A percentile compares a stretch with the other conserved stretches of the same genome.
phyloP scores from a whole-genome alignment of 1,140 invertebrate species.

The Lithobius niger region DNA sequence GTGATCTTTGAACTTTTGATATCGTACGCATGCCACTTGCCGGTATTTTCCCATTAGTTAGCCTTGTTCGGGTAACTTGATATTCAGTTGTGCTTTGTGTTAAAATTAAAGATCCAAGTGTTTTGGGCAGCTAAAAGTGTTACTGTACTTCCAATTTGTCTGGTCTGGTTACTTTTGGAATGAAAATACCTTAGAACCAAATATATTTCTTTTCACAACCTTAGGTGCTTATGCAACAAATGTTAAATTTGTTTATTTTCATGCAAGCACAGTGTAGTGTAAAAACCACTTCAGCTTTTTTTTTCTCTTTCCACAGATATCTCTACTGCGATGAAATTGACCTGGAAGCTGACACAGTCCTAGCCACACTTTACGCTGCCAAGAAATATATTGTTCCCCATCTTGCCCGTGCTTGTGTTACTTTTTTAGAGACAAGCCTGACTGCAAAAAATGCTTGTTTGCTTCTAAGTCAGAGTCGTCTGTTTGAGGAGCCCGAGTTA shows the following conservation, averaged over 20 bases:
- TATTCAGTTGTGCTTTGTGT: too few species aligned
- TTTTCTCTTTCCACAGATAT: constrained; percentile 47
- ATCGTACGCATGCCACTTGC: too few species aligned
- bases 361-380: constrained; percentile 77
- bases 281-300: not conserved
- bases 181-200: too few species aligned
- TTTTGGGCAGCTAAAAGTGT: too few species aligned
- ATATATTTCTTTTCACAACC: too few species aligned
- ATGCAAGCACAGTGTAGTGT: too few species aligned
- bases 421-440: constrained; percentile 78
- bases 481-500: constrained; percentile 82
- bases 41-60: too few species aligned
- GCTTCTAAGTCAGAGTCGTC: constrained; percentile 70
- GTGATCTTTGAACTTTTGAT: too few species aligned
- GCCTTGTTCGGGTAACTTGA: too few species aligned
- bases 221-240: not conserved
- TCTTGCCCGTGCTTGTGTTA: constrained; percentile 74
- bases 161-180: too few species aligned
- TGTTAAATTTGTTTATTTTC: constrained; percentile 24
- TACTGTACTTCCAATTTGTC: not conserved
- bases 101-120: too few species aligned
- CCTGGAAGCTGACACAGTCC: constrained; percentile 75
- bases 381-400: constrained; percentile 90
- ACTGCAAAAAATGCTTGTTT: constrained; percentile 86
- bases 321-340: constrained; percentile 93